Evolutionary conservation across 2,888 invertebrate genomes (phyloP).

Genomic region (Platycnemis pennipes): DNA sequence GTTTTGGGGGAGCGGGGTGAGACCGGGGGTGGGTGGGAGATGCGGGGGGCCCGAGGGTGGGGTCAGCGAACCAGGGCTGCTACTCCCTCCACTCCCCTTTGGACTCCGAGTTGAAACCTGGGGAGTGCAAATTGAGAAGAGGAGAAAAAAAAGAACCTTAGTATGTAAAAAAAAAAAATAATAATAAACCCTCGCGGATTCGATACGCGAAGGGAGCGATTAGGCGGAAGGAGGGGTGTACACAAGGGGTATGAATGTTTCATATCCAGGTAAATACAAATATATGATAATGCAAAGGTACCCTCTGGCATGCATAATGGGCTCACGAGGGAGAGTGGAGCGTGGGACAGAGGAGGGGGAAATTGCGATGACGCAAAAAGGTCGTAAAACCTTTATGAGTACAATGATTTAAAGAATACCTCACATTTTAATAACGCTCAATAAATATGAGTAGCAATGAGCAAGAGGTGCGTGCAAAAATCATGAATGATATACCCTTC

Average conservation of each 20-base stretch:
- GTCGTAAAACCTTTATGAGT: not conserved
- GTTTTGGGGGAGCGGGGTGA: constrained; percentile 15
- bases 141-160: not conserved
- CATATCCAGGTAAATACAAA: not conserved
- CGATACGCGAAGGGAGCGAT: not conserved
- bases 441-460: too few species aligned
- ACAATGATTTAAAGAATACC: too few species aligned
- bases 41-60: constrained; percentile 45
- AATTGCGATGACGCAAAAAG: not conserved
- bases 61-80: constrained; percentile 65
- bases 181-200: not conserved
- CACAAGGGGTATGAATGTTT: not conserved
- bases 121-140: constrained; percentile 46
- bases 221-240: not conserved
- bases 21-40: constrained; percentile 55
- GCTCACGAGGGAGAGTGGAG: not conserved
- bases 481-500: too few species aligned
- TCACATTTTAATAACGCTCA: too few species aligned
- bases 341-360: not conserved
- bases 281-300: not conserved
- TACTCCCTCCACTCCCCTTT: constrained; percentile 59
- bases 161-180: not conserved
- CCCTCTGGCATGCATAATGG: too few species aligned
- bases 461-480: too few species aligned
- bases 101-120: constrained; percentile 66